Conservation (phyloP, 2,797 vertebrate genomes). For the Sebastolobus altivelis region DNA sequence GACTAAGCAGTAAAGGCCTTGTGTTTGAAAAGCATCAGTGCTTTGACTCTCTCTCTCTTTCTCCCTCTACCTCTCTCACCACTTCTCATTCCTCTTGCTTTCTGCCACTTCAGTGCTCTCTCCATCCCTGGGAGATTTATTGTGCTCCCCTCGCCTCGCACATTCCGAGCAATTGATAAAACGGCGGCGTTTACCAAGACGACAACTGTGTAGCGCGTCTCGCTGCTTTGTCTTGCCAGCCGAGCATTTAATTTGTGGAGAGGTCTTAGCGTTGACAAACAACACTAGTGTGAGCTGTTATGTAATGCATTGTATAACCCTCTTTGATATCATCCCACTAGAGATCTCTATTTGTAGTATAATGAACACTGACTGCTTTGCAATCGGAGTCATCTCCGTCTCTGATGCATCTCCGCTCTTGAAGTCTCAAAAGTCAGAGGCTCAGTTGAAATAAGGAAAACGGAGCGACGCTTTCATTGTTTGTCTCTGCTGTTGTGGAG, state of each 20-base stretch:
- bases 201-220: conserved; percentile 35
- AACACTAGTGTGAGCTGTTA: conserved; percentile 45
- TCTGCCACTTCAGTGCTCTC: conserved; percentile 45
- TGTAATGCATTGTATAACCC: conserved; percentile 54
- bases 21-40: conserved; percentile 19
- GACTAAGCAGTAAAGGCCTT: conserved; percentile 23
- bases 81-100: conserved; percentile 45
- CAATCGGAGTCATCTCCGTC: conserved; percentile 44
- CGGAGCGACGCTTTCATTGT: conserved; percentile 50
- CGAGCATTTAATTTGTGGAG: conserved; percentile 67
- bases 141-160: conserved; percentile 17
- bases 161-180: conserved; percentile 50
- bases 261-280: conserved; percentile 60
- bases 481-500: conserved; percentile 42
- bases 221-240: conserved; percentile 59
- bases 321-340: conserved; percentile 61
- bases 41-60: conserved; percentile 9
- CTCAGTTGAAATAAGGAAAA: conserved; percentile 62
- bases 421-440: conserved; percentile 54
- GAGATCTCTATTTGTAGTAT: conserved; percentile 42
- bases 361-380: conserved; percentile 59
- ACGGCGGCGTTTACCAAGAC: conserved; percentile 47
- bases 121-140: conserved; percentile 61
- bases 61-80: conserved; percentile 17
- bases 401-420: conserved; percentile 52